phyloP scores from a whole-genome alignment of 2,888 invertebrate genomes.

The Tipula vernalis region DNA sequence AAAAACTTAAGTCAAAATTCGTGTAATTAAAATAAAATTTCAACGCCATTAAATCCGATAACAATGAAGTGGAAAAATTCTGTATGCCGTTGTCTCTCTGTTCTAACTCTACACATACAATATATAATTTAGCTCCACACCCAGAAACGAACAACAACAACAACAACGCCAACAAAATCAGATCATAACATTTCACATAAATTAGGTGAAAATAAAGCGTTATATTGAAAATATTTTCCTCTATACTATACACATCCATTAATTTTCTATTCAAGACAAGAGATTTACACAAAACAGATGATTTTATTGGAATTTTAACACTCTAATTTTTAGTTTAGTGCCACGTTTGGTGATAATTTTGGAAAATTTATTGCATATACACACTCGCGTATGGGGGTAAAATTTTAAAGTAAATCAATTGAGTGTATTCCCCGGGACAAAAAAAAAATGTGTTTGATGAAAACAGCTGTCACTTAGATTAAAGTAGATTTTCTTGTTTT shows the following conservation, averaged over 20 bases:
- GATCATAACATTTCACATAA: constrained; percentile 4
- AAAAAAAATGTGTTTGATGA: not conserved
- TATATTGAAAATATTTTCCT: not conserved
- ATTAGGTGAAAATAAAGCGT: not conserved
- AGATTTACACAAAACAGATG: not conserved
- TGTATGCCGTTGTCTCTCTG: not conserved
- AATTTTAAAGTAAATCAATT: not conserved
- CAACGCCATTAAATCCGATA: not conserved
- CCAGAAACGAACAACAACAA: not conserved
- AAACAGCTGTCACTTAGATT: not conserved
- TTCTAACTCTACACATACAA: not conserved
- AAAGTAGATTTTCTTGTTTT: constrained; percentile 4
- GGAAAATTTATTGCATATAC: not conserved
- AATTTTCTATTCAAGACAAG: not conserved
- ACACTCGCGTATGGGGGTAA: not conserved
- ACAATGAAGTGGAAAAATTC: not conserved
- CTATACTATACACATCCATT: not conserved
- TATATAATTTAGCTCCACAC: not conserved
- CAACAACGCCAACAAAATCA: not conserved
- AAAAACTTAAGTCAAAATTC: not conserved
- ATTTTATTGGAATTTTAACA: constrained; percentile 4
- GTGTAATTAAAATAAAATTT: not conserved
- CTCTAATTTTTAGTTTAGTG: not conserved
- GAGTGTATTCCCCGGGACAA: not conserved
- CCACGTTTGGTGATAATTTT: not conserved